Evolutionary conservation across 1,140 invertebrate genomes (phyloP).

Genomic region (Lasioglossum albipes): DNA sequence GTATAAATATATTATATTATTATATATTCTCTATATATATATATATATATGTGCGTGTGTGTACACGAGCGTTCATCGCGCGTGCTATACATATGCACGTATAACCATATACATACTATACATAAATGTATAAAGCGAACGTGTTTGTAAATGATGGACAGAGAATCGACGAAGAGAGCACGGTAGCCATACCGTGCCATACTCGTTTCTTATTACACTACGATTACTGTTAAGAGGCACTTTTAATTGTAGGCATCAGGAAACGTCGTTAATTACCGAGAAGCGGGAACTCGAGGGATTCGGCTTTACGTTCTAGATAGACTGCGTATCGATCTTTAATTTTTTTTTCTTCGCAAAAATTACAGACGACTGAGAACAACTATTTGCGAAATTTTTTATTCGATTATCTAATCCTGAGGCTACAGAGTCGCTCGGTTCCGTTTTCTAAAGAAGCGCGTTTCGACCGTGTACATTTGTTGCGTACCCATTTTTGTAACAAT

Average conservation of each 20-base stretch:
- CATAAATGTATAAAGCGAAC: conserved; percentile 63
- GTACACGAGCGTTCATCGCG: background rate
- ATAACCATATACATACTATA: too few relatives aligned
- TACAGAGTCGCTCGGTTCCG: background rate
- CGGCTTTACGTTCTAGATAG: too few relatives aligned
- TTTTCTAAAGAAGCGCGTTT: background rate
- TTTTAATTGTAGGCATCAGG: conserved; percentile 18
- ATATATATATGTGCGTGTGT: background rate
- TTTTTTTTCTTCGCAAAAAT: too few relatives aligned
- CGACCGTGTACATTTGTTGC: conserved; percentile 27
- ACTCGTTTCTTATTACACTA: conserved; percentile 48
- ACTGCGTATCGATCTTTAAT: too few relatives aligned
- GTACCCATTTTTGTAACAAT: background rate
- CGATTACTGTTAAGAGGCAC: conserved; percentile 30
- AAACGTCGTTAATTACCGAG: background rate
- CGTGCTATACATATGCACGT: background rate
- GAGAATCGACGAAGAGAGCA: conserved; percentile 26
- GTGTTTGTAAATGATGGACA: conserved; percentile 72
- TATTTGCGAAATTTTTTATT: too few relatives aligned
- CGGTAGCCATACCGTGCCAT: conserved; percentile 29
- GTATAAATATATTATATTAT: conserved; percentile 25
- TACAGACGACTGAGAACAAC: too few relatives aligned
- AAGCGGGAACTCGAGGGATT: background rate
- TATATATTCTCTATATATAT: background rate
- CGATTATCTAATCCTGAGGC: too few relatives aligned